Conservation (phyloP, 2,888 invertebrate species). For the Auanema sp. region DNA sequence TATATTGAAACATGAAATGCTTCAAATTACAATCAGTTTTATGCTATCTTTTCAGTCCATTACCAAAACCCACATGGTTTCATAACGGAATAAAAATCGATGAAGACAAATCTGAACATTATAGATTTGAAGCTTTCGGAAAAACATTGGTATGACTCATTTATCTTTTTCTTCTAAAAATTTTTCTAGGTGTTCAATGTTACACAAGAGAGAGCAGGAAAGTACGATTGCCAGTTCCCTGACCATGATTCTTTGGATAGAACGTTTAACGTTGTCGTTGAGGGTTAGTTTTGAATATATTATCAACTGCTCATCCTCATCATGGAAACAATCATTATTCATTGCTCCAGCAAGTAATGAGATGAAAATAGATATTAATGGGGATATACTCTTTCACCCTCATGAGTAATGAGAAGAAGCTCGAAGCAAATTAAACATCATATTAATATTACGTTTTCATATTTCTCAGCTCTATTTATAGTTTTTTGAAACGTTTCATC, state of each 20-base stretch:
- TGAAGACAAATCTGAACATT: conserved; percentile 51
- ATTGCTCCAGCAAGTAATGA: background rate
- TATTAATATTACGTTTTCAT: background rate
- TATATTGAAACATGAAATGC: background rate
- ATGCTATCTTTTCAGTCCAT: conserved; percentile 54
- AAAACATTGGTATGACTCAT: conserved; percentile 49
- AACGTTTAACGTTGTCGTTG: conserved; percentile 65
- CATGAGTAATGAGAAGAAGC: background rate
- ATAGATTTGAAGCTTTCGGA: conserved; percentile 59
- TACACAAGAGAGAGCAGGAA: conserved; percentile 84
- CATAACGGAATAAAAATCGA: conserved; percentile 60
- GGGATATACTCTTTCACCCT: background rate
- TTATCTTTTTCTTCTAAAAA: background rate
- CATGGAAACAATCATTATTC: too few species aligned
- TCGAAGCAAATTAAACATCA: background rate
- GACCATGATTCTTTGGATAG: conserved; percentile 63
- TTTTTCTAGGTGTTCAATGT: conserved; percentile 73
- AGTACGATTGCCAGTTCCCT: conserved; percentile 79
- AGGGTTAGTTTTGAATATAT: conserved; percentile 61
- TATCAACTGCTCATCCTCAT: background rate
- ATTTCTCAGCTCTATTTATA: background rate
- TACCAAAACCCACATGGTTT: conserved; percentile 60
- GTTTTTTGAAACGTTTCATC: background rate
- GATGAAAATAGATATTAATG: background rate
- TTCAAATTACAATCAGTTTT: background rate